Conservation (phyloP, 2,113 vertebrate genomes). For the Platichthys stellatus region DNA sequence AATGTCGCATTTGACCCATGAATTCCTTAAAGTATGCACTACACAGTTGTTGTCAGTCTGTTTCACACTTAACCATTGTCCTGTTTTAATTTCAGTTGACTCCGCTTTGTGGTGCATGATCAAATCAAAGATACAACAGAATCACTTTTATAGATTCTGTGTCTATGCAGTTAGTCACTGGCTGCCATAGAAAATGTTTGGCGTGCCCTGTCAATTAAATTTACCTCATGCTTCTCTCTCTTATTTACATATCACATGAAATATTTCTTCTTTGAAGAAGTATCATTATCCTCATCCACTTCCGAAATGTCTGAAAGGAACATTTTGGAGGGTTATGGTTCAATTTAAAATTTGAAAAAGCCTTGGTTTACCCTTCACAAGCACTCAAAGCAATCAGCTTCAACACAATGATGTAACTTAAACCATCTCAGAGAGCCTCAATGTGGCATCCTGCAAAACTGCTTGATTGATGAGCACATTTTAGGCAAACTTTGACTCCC, state of each 20-base stretch:
- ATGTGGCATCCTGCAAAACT: not conserved
- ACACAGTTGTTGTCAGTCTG: not conserved
- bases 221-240: not conserved
- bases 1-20: not conserved
- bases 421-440: not conserved
- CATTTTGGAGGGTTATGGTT: not conserved
- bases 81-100: no score
- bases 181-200: not conserved
- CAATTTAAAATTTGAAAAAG: not conserved
- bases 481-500: not conserved
- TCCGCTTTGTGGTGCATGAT: not conserved
- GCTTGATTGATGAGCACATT: not conserved
- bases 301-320: not conserved
- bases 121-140: not conserved
- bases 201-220: not conserved
- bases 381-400: not conserved
- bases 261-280: not conserved
- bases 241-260: not conserved
- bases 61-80: no score
- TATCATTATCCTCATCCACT: not conserved
- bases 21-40: not conserved
- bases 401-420: not conserved
- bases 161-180: conserved; percentile 4
- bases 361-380: not conserved
- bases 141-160: not conserved